A percentile compares a stretch with the other conserved stretches of the same genome.
Evolutionary conservation across 2,888 invertebrate genomes (phyloP).

Genomic region (Caenorhabditis afra): DNA sequence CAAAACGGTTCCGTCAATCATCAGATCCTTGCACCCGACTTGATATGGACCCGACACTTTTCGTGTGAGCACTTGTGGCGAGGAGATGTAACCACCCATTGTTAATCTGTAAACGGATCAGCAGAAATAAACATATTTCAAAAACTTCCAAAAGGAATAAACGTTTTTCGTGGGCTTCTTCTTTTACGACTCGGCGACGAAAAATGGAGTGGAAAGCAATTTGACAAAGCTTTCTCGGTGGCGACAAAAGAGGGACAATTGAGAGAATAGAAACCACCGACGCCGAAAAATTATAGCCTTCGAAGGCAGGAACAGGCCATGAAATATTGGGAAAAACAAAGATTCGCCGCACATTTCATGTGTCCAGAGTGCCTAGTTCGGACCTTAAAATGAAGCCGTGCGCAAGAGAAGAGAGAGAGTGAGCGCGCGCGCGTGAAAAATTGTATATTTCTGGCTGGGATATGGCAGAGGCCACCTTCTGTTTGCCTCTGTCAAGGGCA

Average conservation of each 20-base stretch:
- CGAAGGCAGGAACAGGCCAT: conserved; percentile 14
- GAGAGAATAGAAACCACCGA: conserved; percentile 4
- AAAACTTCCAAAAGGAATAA: background rate
- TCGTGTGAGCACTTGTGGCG: conserved; percentile 56
- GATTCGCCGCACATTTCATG: conserved; percentile 1
- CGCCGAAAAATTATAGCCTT: conserved; percentile 24
- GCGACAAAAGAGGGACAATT: conserved; percentile 16
- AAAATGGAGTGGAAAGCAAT: conserved; percentile 34
- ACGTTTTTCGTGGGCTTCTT: background rate
- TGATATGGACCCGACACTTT: conserved; percentile 56
- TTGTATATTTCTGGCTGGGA: conserved; percentile 17
- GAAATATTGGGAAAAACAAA: conserved; percentile 13
- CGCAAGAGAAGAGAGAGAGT: background rate
- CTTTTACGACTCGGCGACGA: background rate
- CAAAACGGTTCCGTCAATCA: conserved; percentile 82
- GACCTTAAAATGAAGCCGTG: background rate
- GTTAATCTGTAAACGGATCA: conserved; percentile 34
- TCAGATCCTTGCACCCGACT: conserved; percentile 84
- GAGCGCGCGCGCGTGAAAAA: conserved; percentile 21
- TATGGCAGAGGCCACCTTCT: conserved; percentile 25
- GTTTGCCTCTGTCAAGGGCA: conserved; percentile 39
- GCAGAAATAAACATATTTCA: background rate
- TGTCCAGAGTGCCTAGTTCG: background rate
- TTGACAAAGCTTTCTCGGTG: conserved; percentile 20
- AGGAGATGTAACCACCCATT: conserved; percentile 64